Percentiles rank a stretch among this genome's conserved stretches.
Conservation (phyloP, 1,140 invertebrate species). For the Pachypeltis micranthus region DNA sequence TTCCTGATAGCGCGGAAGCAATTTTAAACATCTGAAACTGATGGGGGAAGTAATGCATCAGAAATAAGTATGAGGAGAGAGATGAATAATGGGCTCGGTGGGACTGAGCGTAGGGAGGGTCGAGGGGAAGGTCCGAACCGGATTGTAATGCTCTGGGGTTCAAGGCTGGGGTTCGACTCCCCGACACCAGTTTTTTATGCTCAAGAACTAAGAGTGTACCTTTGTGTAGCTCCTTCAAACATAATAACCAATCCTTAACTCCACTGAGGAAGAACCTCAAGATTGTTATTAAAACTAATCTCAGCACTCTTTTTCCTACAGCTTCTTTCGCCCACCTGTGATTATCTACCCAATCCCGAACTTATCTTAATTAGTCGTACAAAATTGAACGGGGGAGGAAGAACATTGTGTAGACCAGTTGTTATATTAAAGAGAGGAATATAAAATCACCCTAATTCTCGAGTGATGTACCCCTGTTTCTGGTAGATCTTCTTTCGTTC, state of each 20-base stretch:
- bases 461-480: background rate
- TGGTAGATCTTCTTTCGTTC: too few relatives aligned
- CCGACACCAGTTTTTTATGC: constrained; percentile 3
- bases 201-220: background rate
- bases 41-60: background rate
- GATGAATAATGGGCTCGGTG: background rate
- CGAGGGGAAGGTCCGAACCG: background rate
- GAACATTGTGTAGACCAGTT: background rate
- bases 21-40: too few relatives aligned
- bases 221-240: constrained; percentile 1
- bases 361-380: constrained; percentile 3
- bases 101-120: background rate
- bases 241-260: background rate
- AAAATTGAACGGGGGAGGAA: too few relatives aligned
- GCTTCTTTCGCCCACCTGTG: background rate
- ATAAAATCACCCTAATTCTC: background rate
- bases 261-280: background rate
- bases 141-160: constrained; percentile 6
- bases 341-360: background rate
- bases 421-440: background rate
- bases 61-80: background rate
- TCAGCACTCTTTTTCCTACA: background rate
- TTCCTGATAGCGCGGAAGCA: too few relatives aligned
- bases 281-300: constrained; percentile 6
- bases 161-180: background rate